Percentiles rank a stretch among this genome's conserved stretches.
phyloP scores from a whole-genome alignment of 2,797 vertebrate species.

The Sebastes alutus region DNA sequence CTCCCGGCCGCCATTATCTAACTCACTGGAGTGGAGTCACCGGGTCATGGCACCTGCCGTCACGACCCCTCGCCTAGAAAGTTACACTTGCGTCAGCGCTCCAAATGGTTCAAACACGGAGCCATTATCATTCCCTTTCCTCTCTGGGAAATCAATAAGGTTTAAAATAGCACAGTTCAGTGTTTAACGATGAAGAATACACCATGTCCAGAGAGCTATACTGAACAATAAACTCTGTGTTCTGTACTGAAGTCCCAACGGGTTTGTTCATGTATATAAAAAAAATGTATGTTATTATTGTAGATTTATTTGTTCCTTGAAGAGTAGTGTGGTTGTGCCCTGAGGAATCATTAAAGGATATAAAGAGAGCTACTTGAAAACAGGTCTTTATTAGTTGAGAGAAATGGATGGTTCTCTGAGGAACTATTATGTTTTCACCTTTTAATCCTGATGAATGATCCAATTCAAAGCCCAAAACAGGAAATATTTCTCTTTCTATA shows the following conservation, averaged over 20 bases:
- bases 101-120: constrained; percentile 29
- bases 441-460: not conserved
- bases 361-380: not conserved
- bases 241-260: not conserved
- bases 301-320: not conserved
- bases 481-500: not conserved
- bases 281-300: not conserved
- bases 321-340: not conserved
- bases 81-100: constrained; percentile 55
- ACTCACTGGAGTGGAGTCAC: constrained; percentile 44
- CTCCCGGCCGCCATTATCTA: constrained; percentile 54
- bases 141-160: constrained; percentile 49
- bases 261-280: not conserved
- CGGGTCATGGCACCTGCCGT: constrained; percentile 46
- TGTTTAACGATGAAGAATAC: constrained; percentile 36
- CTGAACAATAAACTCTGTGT: not conserved
- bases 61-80: constrained; percentile 45
- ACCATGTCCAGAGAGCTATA: not conserved
- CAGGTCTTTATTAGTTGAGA: not conserved
- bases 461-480: not conserved
- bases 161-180: constrained; percentile 48
- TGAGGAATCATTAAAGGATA: not conserved
- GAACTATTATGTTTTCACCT: not conserved
- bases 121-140: constrained; percentile 22
- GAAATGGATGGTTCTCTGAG: not conserved